Evolutionary conservation across 2,888 invertebrate genomes (phyloP).

Genomic region (Sycophila texana): DNA sequence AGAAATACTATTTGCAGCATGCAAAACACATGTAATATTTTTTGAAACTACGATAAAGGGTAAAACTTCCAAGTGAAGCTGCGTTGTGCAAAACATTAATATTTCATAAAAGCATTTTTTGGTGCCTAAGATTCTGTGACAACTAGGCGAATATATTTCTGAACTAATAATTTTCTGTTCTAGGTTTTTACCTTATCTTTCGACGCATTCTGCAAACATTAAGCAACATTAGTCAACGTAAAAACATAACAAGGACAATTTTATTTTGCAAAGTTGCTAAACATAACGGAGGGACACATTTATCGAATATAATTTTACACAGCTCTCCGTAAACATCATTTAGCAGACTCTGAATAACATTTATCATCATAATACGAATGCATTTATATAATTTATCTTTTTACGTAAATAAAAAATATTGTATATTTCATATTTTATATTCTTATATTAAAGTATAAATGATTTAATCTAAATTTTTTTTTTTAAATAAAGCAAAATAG

Average conservation of each 20-base stretch:
- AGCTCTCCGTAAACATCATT: conserved; percentile 16
- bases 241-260: conserved; percentile 63
- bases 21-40: background rate
- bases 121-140: conserved; percentile 37
- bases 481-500: background rate
- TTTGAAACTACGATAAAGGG: background rate
- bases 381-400: background rate
- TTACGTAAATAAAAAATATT: background rate
- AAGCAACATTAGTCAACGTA: conserved; percentile 70
- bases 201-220: conserved; percentile 74
- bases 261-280: conserved; percentile 32
- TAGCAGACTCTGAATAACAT: conserved; percentile 14
- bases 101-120: conserved; percentile 21
- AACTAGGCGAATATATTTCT: conserved; percentile 30
- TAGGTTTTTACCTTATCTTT: conserved; percentile 73
- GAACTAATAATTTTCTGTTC: conserved; percentile 41
- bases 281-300: conserved; percentile 13
- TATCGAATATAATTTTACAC: background rate
- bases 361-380: conserved; percentile 25
- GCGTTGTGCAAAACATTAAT: conserved; percentile 16
- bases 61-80: background rate
- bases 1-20: background rate
- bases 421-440: background rate
- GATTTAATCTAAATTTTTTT: background rate
- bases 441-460: background rate